Percentiles rank a stretch among this genome's conserved stretches.
phyloP scores from a whole-genome alignment of 92 coral and sea anemone species.

The Heteractis magnifica region DNA sequence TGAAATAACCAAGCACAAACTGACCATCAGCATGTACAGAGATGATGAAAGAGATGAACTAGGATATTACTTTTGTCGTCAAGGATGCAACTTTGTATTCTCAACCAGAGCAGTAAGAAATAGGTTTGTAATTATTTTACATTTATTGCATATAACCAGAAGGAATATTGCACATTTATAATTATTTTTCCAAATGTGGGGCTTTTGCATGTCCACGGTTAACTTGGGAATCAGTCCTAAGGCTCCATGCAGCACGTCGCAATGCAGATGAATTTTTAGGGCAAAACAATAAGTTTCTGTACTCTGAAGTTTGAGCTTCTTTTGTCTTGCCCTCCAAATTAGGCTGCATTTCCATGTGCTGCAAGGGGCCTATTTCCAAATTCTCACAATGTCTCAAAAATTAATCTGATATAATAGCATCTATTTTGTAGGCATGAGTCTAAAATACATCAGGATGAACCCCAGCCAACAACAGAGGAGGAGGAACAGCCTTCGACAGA shows the following conservation, averaged over 20 bases:
- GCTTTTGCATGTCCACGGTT: too few relatives aligned
- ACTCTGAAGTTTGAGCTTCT: too few relatives aligned
- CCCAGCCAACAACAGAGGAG: constrained; percentile 18
- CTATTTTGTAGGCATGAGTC: constrained; percentile 49
- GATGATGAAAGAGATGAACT: constrained; percentile 22
- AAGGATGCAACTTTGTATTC: constrained; percentile 27
- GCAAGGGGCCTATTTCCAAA: neutral
- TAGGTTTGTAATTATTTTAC: neutral
- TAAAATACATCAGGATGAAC: constrained; percentile 28
- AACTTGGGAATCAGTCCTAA: too few relatives aligned
- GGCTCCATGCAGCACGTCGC: too few relatives aligned
- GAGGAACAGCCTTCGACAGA: constrained; percentile 44
- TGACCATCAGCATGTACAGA: neutral
- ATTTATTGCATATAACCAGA: neutral
- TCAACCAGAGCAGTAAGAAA: constrained; percentile 29
- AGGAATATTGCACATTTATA: neutral
- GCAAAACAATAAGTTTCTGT: too few relatives aligned
- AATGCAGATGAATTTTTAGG: too few relatives aligned
- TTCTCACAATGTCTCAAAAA: neutral
- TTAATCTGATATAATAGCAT: neutral
- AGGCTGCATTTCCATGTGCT: too few relatives aligned
- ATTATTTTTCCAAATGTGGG: too few relatives aligned
- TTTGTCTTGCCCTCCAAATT: too few relatives aligned
- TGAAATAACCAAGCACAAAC: constrained; percentile 19
- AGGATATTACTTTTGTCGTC: constrained; percentile 23